These are phyloP conservation scores for Vimba vimba DNA, from an alignment of 2,113 vertebrate species.

Conservation along the genomic window DNA sequence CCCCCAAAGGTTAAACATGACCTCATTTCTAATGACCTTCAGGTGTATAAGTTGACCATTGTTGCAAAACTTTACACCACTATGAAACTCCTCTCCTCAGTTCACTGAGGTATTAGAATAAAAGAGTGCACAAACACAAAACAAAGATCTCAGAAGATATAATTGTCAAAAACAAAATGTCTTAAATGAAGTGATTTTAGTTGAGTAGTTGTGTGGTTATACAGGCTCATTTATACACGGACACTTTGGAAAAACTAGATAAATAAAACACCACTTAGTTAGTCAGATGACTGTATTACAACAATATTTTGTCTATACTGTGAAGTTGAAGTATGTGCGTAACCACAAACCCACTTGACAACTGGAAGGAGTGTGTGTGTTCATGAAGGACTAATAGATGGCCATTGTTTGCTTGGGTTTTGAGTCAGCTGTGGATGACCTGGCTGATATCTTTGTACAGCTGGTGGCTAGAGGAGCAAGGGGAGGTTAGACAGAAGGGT, in stretches of 20 bases:
- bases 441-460: conserved; percentile 87
- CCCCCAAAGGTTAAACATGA: conserved; percentile 39
- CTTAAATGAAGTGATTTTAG: background rate
- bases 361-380: conserved; percentile 28
- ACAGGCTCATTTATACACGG: background rate
- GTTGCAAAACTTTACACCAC: background rate
- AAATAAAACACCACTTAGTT: background rate
- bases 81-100: background rate
- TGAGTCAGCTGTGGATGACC: conserved; percentile 84
- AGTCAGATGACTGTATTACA: background rate
- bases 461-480: conserved; percentile 73
- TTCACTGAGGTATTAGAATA: background rate
- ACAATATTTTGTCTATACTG: background rate
- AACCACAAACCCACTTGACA: conserved; percentile 15
- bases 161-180: background rate
- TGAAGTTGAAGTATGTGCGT: background rate
- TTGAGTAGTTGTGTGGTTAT: background rate
- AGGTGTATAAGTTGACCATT: background rate
- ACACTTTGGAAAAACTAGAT: background rate
- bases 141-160: background rate
- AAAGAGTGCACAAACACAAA: no score
- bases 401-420: conserved; percentile 70
- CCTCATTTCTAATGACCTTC: conserved; percentile 33
- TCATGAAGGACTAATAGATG: conserved; percentile 51
- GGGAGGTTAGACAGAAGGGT: conserved; percentile 58